phyloP scores from a whole-genome alignment of 2,888 invertebrate genomes.

The Ophion obscuratus region DNA sequence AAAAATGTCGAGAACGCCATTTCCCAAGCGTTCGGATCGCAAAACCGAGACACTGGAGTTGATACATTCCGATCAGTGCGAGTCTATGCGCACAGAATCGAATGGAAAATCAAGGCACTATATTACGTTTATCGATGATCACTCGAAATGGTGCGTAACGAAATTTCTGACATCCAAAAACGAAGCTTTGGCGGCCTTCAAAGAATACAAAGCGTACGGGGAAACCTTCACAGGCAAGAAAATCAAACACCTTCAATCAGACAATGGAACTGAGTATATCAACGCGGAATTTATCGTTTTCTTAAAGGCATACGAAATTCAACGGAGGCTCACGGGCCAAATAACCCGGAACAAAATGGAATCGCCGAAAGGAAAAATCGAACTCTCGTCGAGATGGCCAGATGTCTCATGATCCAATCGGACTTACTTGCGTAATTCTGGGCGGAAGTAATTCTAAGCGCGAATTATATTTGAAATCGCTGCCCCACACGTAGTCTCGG shows the following conservation, averaged over 20 bases:
- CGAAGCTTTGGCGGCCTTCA: constrained; percentile 61
- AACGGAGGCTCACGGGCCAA: constrained; percentile 26
- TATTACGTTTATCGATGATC: constrained; percentile 69
- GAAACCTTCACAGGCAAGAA: constrained; percentile 64
- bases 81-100: constrained; percentile 61
- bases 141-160: constrained; percentile 62
- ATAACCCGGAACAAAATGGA: constrained; percentile 51
- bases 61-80: constrained; percentile 67
- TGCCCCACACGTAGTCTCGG: constrained; percentile 30
- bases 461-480: constrained; percentile 38
- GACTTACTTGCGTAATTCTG: constrained; percentile 25
- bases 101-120: constrained; percentile 60
- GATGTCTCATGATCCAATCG: constrained; percentile 41
- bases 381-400: constrained; percentile 38
- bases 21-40: background rate
- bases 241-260: constrained; percentile 64
- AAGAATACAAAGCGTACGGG: constrained; percentile 59
- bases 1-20: too few species aligned
- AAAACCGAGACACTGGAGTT: constrained; percentile 53
- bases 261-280: constrained; percentile 66
- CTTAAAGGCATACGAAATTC: constrained; percentile 29
- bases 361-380: constrained; percentile 42
- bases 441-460: constrained; percentile 39
- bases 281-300: constrained; percentile 46
- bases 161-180: constrained; percentile 61